Evolutionary conservation across 1,140 invertebrate species (phyloP).

Genomic region (Brachionus calyciflorus): DNA sequence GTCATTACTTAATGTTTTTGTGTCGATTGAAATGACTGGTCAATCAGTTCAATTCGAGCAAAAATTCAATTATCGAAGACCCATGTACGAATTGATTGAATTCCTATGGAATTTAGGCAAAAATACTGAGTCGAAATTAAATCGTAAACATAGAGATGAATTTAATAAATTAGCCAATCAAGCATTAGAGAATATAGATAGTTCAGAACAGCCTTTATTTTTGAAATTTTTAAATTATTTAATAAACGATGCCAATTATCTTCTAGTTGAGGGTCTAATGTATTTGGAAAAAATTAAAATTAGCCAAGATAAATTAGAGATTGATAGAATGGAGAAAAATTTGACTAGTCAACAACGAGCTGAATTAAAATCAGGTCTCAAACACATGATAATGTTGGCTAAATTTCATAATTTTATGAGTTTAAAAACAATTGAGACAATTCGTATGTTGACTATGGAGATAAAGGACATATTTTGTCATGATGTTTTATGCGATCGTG

Average conservation of each 20-base stretch:
- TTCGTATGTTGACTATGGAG: conserved; percentile 75
- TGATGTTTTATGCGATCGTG: conserved; percentile 82
- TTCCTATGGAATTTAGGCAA: conserved; percentile 84
- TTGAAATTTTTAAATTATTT: conserved; percentile 87
- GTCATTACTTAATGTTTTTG: conserved; percentile 82
- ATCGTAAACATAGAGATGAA: conserved; percentile 60
- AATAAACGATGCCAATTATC: conserved; percentile 91
- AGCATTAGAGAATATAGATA: conserved; percentile 83
- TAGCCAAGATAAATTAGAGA: conserved; percentile 65
- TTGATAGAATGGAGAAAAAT: conserved; percentile 65
- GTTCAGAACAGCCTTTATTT: conserved; percentile 81
- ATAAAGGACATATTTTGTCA: conserved; percentile 85
- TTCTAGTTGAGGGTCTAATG: conserved; percentile 82
- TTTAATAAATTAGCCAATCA: conserved; percentile 66
- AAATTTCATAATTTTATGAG: conserved; percentile 88
- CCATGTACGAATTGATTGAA: conserved; percentile 89
- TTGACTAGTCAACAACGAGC: conserved; percentile 2
- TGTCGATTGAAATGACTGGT: conserved; percentile 93
- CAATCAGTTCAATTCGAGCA: conserved; percentile 92
- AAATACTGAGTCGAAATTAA: background rate
- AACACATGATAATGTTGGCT: conserved; percentile 76
- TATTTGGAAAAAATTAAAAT: conserved; percentile 63
- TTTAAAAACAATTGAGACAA: conserved; percentile 77
- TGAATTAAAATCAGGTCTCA: conserved; percentile 18
- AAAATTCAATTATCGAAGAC: conserved; percentile 90